These are phyloP conservation scores for Hirundichthys speculiger DNA, from an alignment of 2,113 vertebrate genomes.

Conservation along the genomic window DNA sequence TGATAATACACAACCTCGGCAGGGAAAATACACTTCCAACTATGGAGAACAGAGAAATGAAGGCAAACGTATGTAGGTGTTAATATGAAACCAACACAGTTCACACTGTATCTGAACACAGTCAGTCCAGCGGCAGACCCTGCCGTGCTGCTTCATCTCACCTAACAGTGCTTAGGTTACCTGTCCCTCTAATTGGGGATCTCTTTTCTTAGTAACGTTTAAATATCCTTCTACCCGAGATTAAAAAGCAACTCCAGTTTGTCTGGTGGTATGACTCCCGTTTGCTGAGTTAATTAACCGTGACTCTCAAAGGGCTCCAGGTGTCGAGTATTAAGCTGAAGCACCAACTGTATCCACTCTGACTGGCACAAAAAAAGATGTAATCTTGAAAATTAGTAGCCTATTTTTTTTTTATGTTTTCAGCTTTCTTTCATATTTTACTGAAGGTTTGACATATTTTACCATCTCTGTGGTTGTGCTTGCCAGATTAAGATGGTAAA, in stretches of 20 bases:
- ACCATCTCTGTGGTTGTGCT: not conserved
- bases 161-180: slow-evolving; percentile 23
- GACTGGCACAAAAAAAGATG: slow-evolving; percentile 4
- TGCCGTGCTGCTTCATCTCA: slow-evolving; percentile 29
- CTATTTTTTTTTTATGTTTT: not conserved
- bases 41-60: slow-evolving; percentile 33
- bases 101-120: slow-evolving; percentile 18
- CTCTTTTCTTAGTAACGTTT: slow-evolving; percentile 30
- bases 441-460: not conserved
- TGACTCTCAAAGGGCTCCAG: slow-evolving; percentile 66
- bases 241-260: slow-evolving; percentile 44
- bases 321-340: slow-evolving; percentile 55
- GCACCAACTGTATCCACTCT: slow-evolving; percentile 25
- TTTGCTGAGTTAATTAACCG: slow-evolving; percentile 66
- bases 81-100: slow-evolving; percentile 29
- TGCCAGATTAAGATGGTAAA: slow-evolving; percentile 8
- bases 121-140: slow-evolving; percentile 23
- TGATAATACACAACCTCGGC: slow-evolving; percentile 65
- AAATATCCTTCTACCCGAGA: slow-evolving; percentile 42
- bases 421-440: not conserved
- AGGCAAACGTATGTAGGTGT: slow-evolving; percentile 32
- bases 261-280: slow-evolving; percentile 30
- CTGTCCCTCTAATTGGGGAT: slow-evolving; percentile 19
- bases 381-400: not conserved
- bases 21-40: slow-evolving; percentile 64